A percentile compares a stretch with the other conserved stretches of the same genome.
Conservation (phyloP, 1,140 invertebrate genomes). For the Phortica variegata region DNA sequence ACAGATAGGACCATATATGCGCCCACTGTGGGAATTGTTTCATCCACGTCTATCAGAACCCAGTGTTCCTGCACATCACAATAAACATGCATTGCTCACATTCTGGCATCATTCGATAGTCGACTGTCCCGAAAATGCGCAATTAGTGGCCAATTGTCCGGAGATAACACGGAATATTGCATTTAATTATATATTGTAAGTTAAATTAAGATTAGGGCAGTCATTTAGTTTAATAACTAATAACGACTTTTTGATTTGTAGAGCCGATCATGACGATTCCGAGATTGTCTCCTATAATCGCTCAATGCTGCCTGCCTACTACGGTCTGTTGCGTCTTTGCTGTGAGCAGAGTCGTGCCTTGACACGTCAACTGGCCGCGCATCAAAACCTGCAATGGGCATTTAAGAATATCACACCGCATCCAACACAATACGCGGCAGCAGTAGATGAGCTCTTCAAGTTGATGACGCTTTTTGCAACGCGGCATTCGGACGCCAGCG, state of each 20-base stretch:
- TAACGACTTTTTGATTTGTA: constrained; percentile 45
- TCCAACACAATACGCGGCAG: constrained; percentile 86
- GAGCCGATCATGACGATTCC: constrained; percentile 92
- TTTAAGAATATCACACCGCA: constrained; percentile 95
- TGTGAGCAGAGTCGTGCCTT: constrained; percentile 84
- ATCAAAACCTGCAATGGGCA: constrained; percentile 95
- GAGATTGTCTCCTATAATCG: constrained; percentile 92
- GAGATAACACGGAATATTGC: constrained; percentile 80
- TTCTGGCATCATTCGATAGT: constrained; percentile 92
- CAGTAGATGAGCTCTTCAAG: constrained; percentile 88
- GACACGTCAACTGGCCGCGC: constrained; percentile 80
- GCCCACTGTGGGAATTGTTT: constrained; percentile 90
- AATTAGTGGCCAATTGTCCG: constrained; percentile 79
- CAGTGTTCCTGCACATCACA: constrained; percentile 90
- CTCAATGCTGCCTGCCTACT: constrained; percentile 92
- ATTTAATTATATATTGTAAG: constrained; percentile 95
- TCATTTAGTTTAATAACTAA: neutral
- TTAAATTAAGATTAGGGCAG: neutral
- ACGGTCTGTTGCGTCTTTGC: constrained; percentile 84
- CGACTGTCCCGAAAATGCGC: constrained; percentile 90
- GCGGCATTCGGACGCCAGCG: constrained; percentile 72
- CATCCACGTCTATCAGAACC: constrained; percentile 94
- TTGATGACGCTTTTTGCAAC: constrained; percentile 82
- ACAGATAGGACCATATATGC: constrained; percentile 84
- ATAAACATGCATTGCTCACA: constrained; percentile 87